Evolutionary conservation across 2,888 invertebrate genomes (phyloP).

Genomic region (Auanema sp.): DNA sequence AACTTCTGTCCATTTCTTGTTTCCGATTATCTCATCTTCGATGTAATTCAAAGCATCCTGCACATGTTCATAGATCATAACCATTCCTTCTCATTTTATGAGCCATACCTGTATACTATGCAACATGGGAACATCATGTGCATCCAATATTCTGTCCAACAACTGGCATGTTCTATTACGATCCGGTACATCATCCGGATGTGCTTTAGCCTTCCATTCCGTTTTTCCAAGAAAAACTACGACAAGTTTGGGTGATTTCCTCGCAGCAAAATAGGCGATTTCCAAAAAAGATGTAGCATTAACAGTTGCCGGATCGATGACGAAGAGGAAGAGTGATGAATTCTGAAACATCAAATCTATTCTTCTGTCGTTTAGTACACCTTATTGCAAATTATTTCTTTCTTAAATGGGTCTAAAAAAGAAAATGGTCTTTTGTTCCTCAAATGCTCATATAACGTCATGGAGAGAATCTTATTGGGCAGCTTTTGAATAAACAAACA

Average conservation of each 20-base stretch:
- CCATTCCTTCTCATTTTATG: no score
- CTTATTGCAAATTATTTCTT: background rate
- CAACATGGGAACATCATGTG: slow-evolving; percentile 53
- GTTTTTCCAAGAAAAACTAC: slow-evolving; percentile 46
- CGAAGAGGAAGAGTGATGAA: slow-evolving; percentile 62
- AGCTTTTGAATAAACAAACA: no score
- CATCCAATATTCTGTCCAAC: slow-evolving; percentile 57
- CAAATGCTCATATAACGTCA: no score
- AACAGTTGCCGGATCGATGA: slow-evolving; percentile 62
- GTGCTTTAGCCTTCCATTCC: slow-evolving; percentile 62
- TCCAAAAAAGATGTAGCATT: slow-evolving; percentile 63
- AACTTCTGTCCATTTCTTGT: slow-evolving; percentile 48
- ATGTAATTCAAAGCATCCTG: slow-evolving; percentile 60
- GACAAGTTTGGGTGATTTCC: slow-evolving; percentile 50
- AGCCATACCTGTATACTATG: slow-evolving; percentile 32
- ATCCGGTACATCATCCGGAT: slow-evolving; percentile 58
- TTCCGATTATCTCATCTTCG: slow-evolving; percentile 59
- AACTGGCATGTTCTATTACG: slow-evolving; percentile 58
- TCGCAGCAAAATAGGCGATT: slow-evolving; percentile 61
- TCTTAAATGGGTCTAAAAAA: background rate
- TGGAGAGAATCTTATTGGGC: no score
- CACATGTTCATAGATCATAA: background rate
- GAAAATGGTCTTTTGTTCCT: no score
- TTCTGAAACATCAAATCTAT: slow-evolving; percentile 42
- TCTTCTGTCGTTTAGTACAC: background rate